A percentile compares a stretch with the other conserved stretches of the same genome.
phyloP scores from a whole-genome alignment of 1,140 invertebrate genomes.

The Cardiocondyla obscurior region DNA sequence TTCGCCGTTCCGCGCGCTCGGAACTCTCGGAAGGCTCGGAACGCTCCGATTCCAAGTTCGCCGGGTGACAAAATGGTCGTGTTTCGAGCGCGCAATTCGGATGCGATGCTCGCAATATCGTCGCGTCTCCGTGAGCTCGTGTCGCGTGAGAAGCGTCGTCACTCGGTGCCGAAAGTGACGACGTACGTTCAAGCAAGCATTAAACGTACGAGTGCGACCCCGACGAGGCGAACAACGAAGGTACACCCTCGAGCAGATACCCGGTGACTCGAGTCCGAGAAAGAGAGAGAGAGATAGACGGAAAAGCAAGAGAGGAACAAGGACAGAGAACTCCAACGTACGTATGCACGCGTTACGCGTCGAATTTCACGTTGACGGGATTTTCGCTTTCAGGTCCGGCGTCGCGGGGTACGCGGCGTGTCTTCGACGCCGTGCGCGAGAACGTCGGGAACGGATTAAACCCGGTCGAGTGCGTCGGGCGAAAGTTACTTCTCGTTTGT shows the following conservation, averaged over 20 bases:
- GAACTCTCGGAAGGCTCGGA: too few species aligned
- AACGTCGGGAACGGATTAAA: too few species aligned
- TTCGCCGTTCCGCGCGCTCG: constrained; percentile 11
- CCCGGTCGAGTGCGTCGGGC: not conserved
- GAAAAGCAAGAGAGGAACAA: not conserved
- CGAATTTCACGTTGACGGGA: not conserved
- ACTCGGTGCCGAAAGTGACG: not conserved
- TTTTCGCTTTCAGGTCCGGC: not conserved
- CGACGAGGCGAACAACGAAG: not conserved
- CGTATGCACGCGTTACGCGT: too few species aligned
- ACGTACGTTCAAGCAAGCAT: not conserved
- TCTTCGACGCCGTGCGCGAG: not conserved
- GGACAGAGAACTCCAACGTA: not conserved
- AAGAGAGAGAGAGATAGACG: not conserved
- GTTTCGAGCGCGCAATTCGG: constrained; percentile 46
- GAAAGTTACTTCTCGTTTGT: not conserved
- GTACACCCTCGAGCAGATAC: not conserved
- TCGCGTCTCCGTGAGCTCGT: too few species aligned
- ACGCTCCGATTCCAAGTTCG: too few species aligned
- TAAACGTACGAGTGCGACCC: not conserved
- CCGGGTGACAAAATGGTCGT: constrained; percentile 47
- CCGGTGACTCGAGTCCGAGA: not conserved
- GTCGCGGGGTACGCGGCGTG: not conserved
- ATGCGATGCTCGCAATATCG: too few species aligned
- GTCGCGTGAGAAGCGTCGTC: too few species aligned